phyloP scores from a whole-genome alignment of 2,888 invertebrate genomes.

The Trissolcus brochymenae region DNA sequence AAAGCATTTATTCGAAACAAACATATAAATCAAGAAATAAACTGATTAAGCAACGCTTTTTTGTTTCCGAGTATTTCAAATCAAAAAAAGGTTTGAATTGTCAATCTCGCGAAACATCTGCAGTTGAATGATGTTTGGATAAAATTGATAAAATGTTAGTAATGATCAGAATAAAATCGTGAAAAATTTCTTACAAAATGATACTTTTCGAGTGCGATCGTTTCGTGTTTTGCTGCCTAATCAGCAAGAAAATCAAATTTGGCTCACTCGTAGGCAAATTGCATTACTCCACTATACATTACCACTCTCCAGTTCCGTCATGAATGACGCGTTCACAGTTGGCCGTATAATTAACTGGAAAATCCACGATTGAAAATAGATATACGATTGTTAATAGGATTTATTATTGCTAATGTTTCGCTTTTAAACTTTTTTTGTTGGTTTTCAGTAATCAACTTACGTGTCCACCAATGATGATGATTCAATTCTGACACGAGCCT shows the following conservation, averaged over 20 bases:
- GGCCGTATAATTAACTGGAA: constrained; percentile 55
- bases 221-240: constrained; percentile 56
- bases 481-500: too few species aligned
- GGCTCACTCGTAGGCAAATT: constrained; percentile 54
- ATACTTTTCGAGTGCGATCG: constrained; percentile 29
- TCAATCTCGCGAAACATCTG: too few species aligned
- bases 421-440: constrained; percentile 13
- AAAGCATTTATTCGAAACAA: too few species aligned
- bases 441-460: background rate
- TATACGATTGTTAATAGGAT: constrained; percentile 27
- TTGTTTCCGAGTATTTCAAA: too few species aligned
- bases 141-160: too few species aligned
- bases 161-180: too few species aligned
- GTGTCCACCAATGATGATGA: too few species aligned
- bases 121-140: too few species aligned
- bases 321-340: constrained; percentile 49
- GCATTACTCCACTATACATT: constrained; percentile 34
- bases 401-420: constrained; percentile 21
- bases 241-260: constrained; percentile 58
- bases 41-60: too few species aligned
- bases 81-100: too few species aligned
- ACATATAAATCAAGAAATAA: too few species aligned
- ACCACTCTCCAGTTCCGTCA: constrained; percentile 32
- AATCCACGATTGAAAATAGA: constrained; percentile 55
- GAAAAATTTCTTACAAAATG: background rate